Percentiles rank a stretch among this genome's conserved stretches.
These are phyloP conservation scores for Trichonephila clavipes DNA, from an alignment of 1,140 invertebrate species.

Conservation along the genomic window DNA sequence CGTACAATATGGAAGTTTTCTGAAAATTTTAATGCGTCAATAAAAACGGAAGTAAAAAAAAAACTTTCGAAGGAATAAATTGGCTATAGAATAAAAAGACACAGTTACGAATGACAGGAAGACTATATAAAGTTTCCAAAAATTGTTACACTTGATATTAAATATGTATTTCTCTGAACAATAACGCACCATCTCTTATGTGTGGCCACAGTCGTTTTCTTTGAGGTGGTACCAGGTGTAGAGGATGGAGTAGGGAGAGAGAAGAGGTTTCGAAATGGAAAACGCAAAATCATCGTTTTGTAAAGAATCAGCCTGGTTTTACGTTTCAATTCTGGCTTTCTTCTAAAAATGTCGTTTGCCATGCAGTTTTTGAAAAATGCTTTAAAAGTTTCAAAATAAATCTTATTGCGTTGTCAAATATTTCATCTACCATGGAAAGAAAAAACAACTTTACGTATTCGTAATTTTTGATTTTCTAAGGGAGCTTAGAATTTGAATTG, in stretches of 20 bases:
- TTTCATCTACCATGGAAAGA: constrained; percentile 8
- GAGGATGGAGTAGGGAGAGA: not conserved
- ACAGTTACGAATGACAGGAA: not conserved
- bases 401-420: constrained; percentile 28
- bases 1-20: no score
- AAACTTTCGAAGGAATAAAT: not conserved
- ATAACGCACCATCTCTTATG: not conserved
- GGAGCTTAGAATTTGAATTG: not conserved
- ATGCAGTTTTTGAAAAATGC: constrained; percentile 38
- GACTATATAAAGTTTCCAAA: not conserved
- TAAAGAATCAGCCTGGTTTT: constrained; percentile 42
- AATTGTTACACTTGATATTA: constrained; percentile 9
- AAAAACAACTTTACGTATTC: not conserved
- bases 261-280: constrained; percentile 28
- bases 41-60: no score
- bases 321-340: constrained; percentile 42
- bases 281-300: constrained; percentile 52
- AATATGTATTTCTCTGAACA: constrained; percentile 16
- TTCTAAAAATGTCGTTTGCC: constrained; percentile 40
- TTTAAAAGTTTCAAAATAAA: constrained; percentile 41
- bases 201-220: constrained; percentile 18
- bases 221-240: constrained; percentile 15
- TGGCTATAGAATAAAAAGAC: not conserved
- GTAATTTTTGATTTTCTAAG: not conserved
- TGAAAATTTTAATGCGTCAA: no score